A percentile compares a stretch with the other conserved stretches of the same genome.
phyloP scores from a whole-genome alignment of 2,888 invertebrate genomes.

The Drosophila tanythrix region DNA sequence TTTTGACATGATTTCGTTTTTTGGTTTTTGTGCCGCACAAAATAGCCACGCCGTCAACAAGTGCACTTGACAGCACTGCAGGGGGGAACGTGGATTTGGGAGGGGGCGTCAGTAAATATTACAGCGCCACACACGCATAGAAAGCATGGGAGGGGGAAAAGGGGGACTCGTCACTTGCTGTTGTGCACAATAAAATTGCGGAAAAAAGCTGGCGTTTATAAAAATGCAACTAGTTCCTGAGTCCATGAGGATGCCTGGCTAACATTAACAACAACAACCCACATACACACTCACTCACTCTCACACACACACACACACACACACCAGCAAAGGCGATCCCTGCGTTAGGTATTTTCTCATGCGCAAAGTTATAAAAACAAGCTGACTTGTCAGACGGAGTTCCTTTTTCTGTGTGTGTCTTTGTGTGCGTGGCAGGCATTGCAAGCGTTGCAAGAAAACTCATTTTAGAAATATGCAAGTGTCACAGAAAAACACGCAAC shows the following conservation, averaged over 20 bases:
- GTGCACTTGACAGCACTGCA: constrained; percentile 76
- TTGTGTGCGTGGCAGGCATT: neutral
- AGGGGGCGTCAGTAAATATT: constrained; percentile 68
- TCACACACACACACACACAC: constrained; percentile 17
- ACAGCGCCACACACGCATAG: constrained; percentile 63
- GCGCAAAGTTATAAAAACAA: constrained; percentile 62
- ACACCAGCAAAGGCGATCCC: neutral
- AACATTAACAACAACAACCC: constrained; percentile 21
- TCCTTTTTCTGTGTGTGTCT: neutral
- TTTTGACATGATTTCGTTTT: constrained; percentile 69
- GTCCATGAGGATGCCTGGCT: constrained; percentile 48
- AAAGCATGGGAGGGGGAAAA: neutral
- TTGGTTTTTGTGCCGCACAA: constrained; percentile 60
- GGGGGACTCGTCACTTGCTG: neutral
- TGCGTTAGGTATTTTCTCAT: constrained; percentile 17
- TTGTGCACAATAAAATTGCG: constrained; percentile 47
- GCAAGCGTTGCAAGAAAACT: constrained; percentile 13
- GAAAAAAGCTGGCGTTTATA: constrained; percentile 64
- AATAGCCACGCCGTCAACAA: constrained; percentile 79
- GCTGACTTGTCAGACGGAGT: constrained; percentile 35
- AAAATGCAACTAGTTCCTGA: constrained; percentile 75
- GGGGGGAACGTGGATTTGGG: constrained; percentile 5
- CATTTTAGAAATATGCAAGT: constrained; percentile 48
- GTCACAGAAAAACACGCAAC: neutral
- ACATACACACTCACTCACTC: constrained; percentile 5